A percentile compares a stretch with the other conserved stretches of the same genome.
Conservation (phyloP, 2,888 invertebrate species). For the Conops quadrifasciatus region DNA sequence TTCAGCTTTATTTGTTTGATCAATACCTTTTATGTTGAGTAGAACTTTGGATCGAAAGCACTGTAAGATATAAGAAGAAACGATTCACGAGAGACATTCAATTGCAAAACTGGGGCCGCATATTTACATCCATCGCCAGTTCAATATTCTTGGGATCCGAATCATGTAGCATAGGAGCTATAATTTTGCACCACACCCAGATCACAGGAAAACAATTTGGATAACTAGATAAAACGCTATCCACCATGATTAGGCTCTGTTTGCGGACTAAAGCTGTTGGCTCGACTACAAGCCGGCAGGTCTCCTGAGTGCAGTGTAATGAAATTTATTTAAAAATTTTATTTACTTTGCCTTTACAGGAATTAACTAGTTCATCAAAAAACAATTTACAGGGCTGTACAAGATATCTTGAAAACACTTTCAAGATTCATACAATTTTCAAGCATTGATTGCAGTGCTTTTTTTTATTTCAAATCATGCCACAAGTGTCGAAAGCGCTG, state of each 20-base stretch:
- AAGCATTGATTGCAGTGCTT: too few species aligned
- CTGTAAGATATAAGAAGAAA: conserved; percentile 44
- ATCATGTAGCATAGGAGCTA: conserved; percentile 59
- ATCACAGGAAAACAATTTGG: conserved; percentile 61
- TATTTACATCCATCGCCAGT: conserved; percentile 55
- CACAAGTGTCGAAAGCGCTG: too few species aligned
- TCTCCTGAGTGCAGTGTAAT: conserved; percentile 45
- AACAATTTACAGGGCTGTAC: too few species aligned
- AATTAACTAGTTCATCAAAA: too few species aligned
- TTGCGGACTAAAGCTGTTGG: conserved; percentile 57
- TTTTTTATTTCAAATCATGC: too few species aligned
- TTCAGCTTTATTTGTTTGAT: conserved; percentile 59
- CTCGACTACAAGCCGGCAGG: conserved; percentile 53
- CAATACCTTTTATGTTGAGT: conserved; percentile 58
- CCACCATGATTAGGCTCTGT: conserved; percentile 55
- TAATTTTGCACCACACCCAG: conserved; percentile 61
- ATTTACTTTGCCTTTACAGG: neutral
- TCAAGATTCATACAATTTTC: too few species aligned
- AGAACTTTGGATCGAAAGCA: conserved; percentile 60
- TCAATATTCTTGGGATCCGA: conserved; percentile 56
- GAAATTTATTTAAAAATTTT: neutral
- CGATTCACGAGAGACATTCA: neutral
- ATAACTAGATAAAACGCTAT: conserved; percentile 55
- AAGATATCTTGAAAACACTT: too few species aligned
- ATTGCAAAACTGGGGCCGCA: neutral